A percentile compares a stretch with the other conserved stretches of the same genome.
These are phyloP conservation scores for Siderastrea siderea DNA, from an alignment of 92 coral and sea anemone genomes.

Conservation along the genomic window DNA sequence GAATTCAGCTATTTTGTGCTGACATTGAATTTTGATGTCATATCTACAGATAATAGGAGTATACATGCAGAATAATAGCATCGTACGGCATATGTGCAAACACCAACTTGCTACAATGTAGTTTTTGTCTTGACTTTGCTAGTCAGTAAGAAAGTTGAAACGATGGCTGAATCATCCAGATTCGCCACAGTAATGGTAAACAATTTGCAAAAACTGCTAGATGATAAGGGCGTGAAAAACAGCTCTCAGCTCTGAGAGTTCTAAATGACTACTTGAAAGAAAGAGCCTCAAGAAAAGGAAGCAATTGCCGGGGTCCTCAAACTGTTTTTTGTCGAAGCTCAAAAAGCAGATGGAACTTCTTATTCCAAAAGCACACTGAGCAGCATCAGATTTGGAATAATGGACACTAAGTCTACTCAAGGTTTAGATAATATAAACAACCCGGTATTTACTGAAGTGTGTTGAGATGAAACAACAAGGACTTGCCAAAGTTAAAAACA, in stretches of 20 bases:
- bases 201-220: too few species aligned
- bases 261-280: not conserved
- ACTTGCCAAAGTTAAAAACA: not conserved
- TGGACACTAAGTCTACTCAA: not conserved
- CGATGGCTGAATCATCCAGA: too few species aligned
- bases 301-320: not conserved
- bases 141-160: too few species aligned
- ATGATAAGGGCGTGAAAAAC: too few species aligned
- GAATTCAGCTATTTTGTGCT: too few species aligned
- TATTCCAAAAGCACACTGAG: not conserved
- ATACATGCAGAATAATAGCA: too few species aligned
- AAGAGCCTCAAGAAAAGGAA: not conserved
- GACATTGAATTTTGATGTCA: too few species aligned
- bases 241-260: not conserved
- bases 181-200: too few species aligned
- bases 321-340: not conserved
- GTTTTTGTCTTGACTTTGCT: too few species aligned
- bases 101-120: too few species aligned
- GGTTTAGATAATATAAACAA: not conserved
- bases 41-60: too few species aligned
- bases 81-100: too few species aligned
- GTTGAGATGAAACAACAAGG: not conserved
- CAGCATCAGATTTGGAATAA: not conserved
- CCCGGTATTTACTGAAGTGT: not conserved
- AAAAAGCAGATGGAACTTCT: not conserved